Base-by-base conservation (phyloP, 2,797 vertebrate species). In the Bovichtus variegatus region DNA sequence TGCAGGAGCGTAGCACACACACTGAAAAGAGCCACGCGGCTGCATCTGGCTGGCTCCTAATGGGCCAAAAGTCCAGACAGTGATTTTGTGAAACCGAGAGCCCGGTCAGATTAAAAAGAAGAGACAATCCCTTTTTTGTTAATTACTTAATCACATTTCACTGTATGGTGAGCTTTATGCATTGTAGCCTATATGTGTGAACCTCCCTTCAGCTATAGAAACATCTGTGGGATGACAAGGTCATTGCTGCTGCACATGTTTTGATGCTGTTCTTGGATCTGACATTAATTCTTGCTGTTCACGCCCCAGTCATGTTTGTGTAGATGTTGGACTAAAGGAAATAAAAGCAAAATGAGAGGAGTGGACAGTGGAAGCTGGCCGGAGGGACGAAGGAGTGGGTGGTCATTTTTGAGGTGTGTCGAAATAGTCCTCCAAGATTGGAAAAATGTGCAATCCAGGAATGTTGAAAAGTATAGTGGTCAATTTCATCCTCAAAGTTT, bases 31-130 rank as follows among this genome's bases (percentile, higher is more conserved):
- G 63, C 57, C 79, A 78, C 10, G 2, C 66, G 60, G 68, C 38
- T 86, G 34, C 83, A 82, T 89, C 78, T 89, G 91, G 41, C 60
- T 77, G 80, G 29, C 71, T 81, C 54, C 58, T 81, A 63, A 67
- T 74, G 58, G 65, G 64, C 43, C 73, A 68, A 47, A 55, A 54
- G 46, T 80, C 53, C 34, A 54, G 34, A 31, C 69, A 55, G 50
- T 31, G 29, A 79, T 62, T 68, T 38, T 36, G 38, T 64, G 58
- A 82, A 74, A 77, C 6, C 5, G n/a, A 76, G 71, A 57, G 18
- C n/a, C 69, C 54, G 38, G 40, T 44, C 19, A 19, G 46, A 72
- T 70, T n/a, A n/a, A n/a, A n/a, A 67, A 65, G 78, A 25, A 29
- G 54, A 68, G 38, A 55, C 18, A 76, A 59, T 66, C 64, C 44